Evolutionary conservation across 2,113 vertebrate species (phyloP).

Genomic region (Tonatia bakeri): DNA sequence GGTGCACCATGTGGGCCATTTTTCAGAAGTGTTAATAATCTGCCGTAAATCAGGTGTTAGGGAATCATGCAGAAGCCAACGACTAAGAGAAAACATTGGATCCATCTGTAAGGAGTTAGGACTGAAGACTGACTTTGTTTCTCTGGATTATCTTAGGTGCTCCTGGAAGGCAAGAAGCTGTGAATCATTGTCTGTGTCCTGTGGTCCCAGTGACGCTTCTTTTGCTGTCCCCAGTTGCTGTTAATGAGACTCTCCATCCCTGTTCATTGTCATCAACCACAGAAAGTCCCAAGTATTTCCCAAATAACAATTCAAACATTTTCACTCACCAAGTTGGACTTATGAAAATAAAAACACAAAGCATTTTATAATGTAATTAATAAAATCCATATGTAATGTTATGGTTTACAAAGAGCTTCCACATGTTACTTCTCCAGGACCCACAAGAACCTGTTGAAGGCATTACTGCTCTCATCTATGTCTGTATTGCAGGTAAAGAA

Average conservation of each 20-base stretch:
- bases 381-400: not conserved
- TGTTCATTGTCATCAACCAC: not conserved
- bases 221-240: not conserved
- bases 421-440: not conserved
- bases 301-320: not conserved
- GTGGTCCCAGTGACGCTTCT: rapidly evolving
- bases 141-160: rapidly evolving
- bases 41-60: not conserved
- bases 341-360: not conserved
- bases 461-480: not conserved
- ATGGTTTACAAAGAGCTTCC: not conserved
- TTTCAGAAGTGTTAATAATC: not conserved
- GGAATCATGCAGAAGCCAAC: not conserved
- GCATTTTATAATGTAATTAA: not conserved
- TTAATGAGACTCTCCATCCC: not conserved
- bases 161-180: not conserved
- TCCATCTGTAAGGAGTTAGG: not conserved
- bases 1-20: rapidly evolving
- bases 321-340: not conserved
- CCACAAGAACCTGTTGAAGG: not conserved
- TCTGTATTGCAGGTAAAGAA: not conserved
- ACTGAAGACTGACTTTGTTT: not conserved
- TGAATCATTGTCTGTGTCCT: not conserved
- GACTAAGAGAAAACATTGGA: not conserved
- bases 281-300: not conserved